Evolutionary conservation across 2,888 invertebrate genomes (phyloP).

Genomic region (Pheosia gnoma): DNA sequence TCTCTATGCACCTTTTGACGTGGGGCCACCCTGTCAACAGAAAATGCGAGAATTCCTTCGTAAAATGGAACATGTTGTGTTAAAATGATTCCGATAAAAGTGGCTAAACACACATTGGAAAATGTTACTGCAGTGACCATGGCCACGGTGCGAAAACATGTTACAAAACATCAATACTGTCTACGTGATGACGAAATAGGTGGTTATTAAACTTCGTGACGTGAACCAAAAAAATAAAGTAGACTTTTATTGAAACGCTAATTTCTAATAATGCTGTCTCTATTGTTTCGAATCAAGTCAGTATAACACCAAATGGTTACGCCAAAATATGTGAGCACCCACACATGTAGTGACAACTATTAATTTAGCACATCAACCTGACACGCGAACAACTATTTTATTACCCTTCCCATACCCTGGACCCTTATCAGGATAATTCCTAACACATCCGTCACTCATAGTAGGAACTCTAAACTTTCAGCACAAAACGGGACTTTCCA

Average conservation of each 20-base stretch:
- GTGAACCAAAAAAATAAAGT: not conserved
- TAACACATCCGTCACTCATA: constrained; percentile 26
- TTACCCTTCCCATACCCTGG: constrained; percentile 12
- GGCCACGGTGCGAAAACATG: not conserved
- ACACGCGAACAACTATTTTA: constrained; percentile 13
- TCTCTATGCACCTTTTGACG: constrained; percentile 53
- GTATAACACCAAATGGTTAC: not conserved
- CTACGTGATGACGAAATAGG: not conserved
- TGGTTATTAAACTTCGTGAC: not conserved
- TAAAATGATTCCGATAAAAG: not conserved
- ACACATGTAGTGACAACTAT: constrained; percentile 20
- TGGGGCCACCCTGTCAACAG: constrained; percentile 16
- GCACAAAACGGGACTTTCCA: constrained; percentile 28
- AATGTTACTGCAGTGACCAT: not conserved
- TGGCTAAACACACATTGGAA: not conserved
- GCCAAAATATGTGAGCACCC: constrained; percentile 12
- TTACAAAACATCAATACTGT: not conserved
- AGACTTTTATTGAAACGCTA: not conserved
- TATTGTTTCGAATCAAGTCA: not conserved
- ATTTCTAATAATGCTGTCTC: not conserved
- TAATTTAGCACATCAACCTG: constrained; percentile 30
- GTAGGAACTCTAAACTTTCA: constrained; percentile 32
- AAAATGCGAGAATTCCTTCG: constrained; percentile 31
- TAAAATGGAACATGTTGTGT: constrained; percentile 4
- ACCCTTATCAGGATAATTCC: constrained; percentile 21